Evolutionary conservation across 2,797 vertebrate genomes (phyloP).

Genomic region (Crenichthys baileyi): DNA sequence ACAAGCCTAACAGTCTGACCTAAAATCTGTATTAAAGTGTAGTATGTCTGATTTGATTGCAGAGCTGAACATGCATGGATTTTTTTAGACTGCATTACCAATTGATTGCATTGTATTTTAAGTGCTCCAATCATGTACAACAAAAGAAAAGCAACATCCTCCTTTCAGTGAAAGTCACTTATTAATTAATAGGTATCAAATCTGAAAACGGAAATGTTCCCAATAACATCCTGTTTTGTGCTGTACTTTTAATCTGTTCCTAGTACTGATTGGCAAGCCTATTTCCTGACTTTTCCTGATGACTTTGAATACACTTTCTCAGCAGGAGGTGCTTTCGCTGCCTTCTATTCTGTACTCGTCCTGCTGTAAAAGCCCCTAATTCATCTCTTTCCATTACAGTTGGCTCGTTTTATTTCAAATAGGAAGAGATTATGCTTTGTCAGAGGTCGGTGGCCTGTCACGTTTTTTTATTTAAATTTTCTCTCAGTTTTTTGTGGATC

Average conservation of each 20-base stretch:
- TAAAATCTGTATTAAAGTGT: conserved; percentile 54
- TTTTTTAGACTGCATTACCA: conserved; percentile 17
- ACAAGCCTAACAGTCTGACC: conserved; percentile 38
- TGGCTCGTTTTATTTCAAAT: conserved; percentile 44
- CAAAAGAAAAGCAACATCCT: conserved; percentile 34
- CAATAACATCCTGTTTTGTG: conserved; percentile 68
- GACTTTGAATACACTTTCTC: conserved; percentile 70
- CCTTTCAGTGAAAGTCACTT: conserved; percentile 58
- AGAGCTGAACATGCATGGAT: conserved; percentile 31
- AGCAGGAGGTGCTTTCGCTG: conserved; percentile 61
- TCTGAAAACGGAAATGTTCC: conserved; percentile 70
- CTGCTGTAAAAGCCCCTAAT: conserved; percentile 65
- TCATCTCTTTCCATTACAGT: conserved; percentile 65
- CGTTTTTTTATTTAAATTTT: conserved; percentile 63
- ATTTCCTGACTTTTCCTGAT: conserved; percentile 74
- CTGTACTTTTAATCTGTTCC: conserved; percentile 66
- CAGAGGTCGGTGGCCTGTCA: conserved; percentile 70
- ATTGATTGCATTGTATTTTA: conserved; percentile 57
- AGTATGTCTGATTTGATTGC: conserved; percentile 61
- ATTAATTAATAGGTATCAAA: conserved; percentile 78
- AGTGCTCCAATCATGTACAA: conserved; percentile 45
- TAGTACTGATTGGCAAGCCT: conserved; percentile 74
- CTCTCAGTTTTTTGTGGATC: conserved; percentile 63
- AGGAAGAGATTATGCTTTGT: conserved; percentile 70
- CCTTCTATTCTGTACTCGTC: conserved; percentile 53